These are phyloP conservation scores for Ivindomyrus marchei DNA, from an alignment of 2,113 vertebrate genomes.

Conservation along the genomic window DNA sequence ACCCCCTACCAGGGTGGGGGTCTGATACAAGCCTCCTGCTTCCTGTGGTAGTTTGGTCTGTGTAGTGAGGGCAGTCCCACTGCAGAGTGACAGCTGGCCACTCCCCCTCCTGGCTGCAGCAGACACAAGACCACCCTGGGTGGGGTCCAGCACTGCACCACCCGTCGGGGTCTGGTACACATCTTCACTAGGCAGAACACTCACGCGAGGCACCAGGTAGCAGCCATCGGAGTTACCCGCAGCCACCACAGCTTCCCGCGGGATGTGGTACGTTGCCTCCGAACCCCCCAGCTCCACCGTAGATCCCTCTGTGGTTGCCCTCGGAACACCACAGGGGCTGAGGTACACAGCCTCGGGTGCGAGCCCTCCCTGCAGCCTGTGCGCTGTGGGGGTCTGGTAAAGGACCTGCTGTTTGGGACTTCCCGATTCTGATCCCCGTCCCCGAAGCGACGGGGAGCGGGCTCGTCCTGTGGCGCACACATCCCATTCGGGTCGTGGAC, in stretches of 20 bases:
- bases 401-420: constrained; percentile 27
- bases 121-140: background rate
- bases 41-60: constrained; percentile 49
- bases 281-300: constrained; percentile 6
- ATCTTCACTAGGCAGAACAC: constrained; percentile 51
- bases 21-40: constrained; percentile 56
- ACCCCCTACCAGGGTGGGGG: constrained; percentile 47
- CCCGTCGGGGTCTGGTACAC: constrained; percentile 64
- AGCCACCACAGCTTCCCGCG: constrained; percentile 44
- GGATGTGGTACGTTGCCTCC: constrained; percentile 53
- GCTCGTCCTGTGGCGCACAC: constrained; percentile 47
- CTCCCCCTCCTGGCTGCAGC: constrained; percentile 20
- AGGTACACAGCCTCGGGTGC: constrained; percentile 57
- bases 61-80: constrained; percentile 24
- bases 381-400: constrained; percentile 51
- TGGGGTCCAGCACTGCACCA: constrained; percentile 23
- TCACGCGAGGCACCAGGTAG: constrained; percentile 60
- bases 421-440: constrained; percentile 43
- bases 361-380: constrained; percentile 41
- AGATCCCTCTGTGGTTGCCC: constrained; percentile 35
- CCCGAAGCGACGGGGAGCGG: constrained; percentile 59
- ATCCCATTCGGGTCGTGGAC: constrained; percentile 57
- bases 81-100: constrained; percentile 15
- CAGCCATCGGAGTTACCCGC: constrained; percentile 47
- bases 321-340: constrained; percentile 48